Evolutionary conservation across 2,888 invertebrate genomes (phyloP).

Genomic region (Polietes domitor): DNA sequence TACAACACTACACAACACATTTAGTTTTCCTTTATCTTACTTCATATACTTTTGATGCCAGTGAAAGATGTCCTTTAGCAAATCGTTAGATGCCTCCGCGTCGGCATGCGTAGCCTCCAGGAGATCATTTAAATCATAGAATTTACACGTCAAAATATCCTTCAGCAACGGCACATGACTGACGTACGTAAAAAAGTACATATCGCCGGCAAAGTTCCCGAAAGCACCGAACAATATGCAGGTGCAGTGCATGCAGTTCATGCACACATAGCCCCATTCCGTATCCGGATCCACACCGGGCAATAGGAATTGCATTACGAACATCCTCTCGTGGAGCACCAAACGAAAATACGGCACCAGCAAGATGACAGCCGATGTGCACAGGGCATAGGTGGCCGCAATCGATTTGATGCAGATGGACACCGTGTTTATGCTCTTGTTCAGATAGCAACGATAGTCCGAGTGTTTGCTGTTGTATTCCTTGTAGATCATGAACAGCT

Average conservation of each 20-base stretch:
- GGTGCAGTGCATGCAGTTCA: constrained; percentile 58
- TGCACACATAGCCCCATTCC: constrained; percentile 65
- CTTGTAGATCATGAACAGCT: constrained; percentile 68
- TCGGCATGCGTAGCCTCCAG: not conserved
- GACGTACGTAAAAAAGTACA: constrained; percentile 71
- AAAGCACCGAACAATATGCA: constrained; percentile 68
- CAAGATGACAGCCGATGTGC: constrained; percentile 15
- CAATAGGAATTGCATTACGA: constrained; percentile 70
- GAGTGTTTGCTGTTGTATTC: constrained; percentile 67
- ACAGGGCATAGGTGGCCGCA: constrained; percentile 46
- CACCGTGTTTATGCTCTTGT: constrained; percentile 53
- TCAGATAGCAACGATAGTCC: constrained; percentile 65
- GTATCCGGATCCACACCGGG: constrained; percentile 68
- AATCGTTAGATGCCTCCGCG: not conserved
- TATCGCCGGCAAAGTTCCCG: constrained; percentile 72
- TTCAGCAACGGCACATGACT: constrained; percentile 70
- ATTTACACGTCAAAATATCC: constrained; percentile 70
- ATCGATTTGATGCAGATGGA: constrained; percentile 63
- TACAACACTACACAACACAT: not conserved
- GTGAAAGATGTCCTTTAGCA: constrained; percentile 67
- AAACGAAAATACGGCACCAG: constrained; percentile 51
- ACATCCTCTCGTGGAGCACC: constrained; percentile 47
- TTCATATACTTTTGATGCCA: constrained; percentile 73
- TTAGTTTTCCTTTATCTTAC: constrained; percentile 57
- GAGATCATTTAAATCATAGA: constrained; percentile 69